Evolutionary conservation across 35 echinoderm and acorn worm species (phyloP).

Genomic region (Nesometra sesokonis): DNA sequence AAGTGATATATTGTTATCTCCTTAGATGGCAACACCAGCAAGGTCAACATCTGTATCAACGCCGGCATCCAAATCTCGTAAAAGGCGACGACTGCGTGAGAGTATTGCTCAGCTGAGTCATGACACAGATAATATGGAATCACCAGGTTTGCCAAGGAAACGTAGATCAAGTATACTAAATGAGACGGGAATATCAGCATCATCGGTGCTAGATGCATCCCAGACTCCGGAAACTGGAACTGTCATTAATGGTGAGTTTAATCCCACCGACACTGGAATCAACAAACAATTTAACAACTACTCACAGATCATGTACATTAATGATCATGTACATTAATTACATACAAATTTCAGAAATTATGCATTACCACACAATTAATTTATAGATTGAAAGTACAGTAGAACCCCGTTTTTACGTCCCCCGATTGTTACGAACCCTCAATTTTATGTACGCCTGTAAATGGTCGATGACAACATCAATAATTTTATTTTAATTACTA

Average conservation of each 20-base stretch:
- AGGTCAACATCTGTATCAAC: not conserved
- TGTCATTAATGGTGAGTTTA: conserved; percentile 1
- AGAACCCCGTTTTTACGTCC: no score
- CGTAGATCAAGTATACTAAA: conserved; percentile 31
- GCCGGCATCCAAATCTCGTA: not conserved
- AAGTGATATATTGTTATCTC: not conserved
- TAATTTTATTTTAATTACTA: no score
- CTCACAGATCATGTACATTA: no score
- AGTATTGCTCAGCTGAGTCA: conserved; percentile 63
- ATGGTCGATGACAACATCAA: no score
- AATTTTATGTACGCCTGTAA: no score
- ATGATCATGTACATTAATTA: no score
- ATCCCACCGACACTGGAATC: no score
- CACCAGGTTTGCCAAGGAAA: conserved; percentile 45
- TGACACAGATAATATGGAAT: conserved; percentile 43
- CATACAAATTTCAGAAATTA: no score
- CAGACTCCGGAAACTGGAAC: conserved; percentile 42
- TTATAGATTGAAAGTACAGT: no score
- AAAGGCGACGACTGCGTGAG: conserved; percentile 56
- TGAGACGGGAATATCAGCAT: conserved; percentile 39
- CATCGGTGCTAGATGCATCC: conserved; percentile 74
- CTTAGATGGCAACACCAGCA: not conserved
- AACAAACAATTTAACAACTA: no score
- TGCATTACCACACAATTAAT: no score
- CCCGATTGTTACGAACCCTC: no score